A percentile compares a stretch with the other conserved stretches of the same genome.
These are phyloP conservation scores for Cotesia typhae DNA, from an alignment of 1,140 invertebrate genomes.

Conservation along the genomic window DNA sequence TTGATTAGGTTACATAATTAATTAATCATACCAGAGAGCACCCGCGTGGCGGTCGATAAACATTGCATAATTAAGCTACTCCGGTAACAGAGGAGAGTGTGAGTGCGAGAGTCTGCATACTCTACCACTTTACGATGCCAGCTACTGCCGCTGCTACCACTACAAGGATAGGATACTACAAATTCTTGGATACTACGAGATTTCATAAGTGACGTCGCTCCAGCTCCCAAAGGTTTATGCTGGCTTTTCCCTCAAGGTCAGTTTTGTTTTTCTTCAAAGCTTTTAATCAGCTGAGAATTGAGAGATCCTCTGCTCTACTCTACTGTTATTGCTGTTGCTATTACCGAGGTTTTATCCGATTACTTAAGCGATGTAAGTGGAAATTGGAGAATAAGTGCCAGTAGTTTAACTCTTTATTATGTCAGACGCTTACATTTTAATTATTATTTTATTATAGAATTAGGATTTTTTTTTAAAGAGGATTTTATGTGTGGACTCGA, in stretches of 20 bases:
- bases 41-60: constrained; percentile 43
- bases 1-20: constrained; percentile 52
- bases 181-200: constrained; percentile 3
- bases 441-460: too few species aligned
- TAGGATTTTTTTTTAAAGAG: too few species aligned
- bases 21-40: constrained; percentile 47
- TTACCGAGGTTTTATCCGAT: too few species aligned
- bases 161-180: background rate
- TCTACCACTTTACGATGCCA: background rate
- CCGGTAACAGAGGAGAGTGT: background rate
- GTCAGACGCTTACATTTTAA: too few species aligned
- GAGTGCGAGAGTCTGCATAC: background rate
- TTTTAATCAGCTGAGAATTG: too few species aligned
- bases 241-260: constrained; percentile 17
- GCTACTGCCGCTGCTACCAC: background rate
- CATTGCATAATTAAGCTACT: constrained; percentile 48
- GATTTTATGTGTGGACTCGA: too few species aligned
- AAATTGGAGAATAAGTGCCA: too few species aligned
- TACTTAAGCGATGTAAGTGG: too few species aligned
- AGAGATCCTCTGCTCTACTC: too few species aligned
- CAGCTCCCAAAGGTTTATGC: constrained; percentile 3
- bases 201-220: constrained; percentile 9
- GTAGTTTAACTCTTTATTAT: too few species aligned
- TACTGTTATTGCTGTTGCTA: too few species aligned
- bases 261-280: constrained; percentile 2